Evolutionary conservation across 2,888 invertebrate genomes (phyloP), one percentile per base, ranked within the genome.

Genomic region (Caenorhabditis angaria): DNA sequence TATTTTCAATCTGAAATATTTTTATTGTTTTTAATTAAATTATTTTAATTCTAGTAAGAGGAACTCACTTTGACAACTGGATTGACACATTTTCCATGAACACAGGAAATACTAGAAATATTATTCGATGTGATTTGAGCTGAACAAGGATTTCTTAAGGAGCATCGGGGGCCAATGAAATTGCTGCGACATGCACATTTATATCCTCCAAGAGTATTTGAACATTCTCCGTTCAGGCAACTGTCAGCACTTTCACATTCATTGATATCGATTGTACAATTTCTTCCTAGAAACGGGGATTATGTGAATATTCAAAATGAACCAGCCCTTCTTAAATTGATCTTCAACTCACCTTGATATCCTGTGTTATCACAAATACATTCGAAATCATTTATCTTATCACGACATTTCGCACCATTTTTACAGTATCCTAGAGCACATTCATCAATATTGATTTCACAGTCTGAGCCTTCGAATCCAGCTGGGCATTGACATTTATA

Each of bases 391-490:
- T 82, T 82, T 22, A 85, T 78, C 10, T 83, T 81, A 53, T 85
- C 85, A 3, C 80, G 57, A 65, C 85, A 85, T 28, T 66, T 76
- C 27, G 82, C 82, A 20, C 76, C 78, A 58, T 84, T 79, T 24
- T 67, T 64, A 70, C 85, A 85, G 57, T 70, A 72, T 12, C 75
- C 77, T n/a, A 65, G 35, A 18, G 72, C 77, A 59, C 86, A 86
- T 55, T 86, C 86, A 59, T 86, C 83, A 35, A 85, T 82, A 67
- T 86, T 85, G 10, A 70, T 72, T 59, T 84, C 85, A 68, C 86
- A 86, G 20, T 76, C 72, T 3, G 59, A 56, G 55, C 83, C 85
- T 41, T 77, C 78, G 64, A 85, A 86, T 24, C 85, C 85, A 22
- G 78, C 56, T 10, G 81, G 77, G 56, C 85, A 85, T 12, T 71